Base-by-base conservation (phyloP, 2,888 invertebrate genomes). In the Latrodectus hesperus region DNA sequence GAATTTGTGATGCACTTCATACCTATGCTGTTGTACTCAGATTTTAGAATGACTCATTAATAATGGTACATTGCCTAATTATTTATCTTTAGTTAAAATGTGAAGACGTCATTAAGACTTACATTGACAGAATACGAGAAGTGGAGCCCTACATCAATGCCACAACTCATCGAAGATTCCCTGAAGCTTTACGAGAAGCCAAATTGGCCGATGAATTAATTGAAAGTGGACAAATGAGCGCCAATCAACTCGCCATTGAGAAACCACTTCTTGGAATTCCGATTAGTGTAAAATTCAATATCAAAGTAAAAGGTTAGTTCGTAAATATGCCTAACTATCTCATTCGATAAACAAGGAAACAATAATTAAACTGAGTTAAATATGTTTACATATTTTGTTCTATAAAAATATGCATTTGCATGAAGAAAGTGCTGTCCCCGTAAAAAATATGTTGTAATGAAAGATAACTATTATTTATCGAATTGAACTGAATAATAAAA, bases 241-340 rank as follows among this genome's bases (percentile, higher is more conserved):
- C 95, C 49, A 93, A 94, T 84, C 94, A 94, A 38, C 95, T 89
- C 10, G 78, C 68, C 11, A 49, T 78, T 22, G 60, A 95, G 77
- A 95, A 95, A 91, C 98, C 98, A 0, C 95, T 97, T 90, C 93
- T 98, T 52, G 98, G 98, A 4, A 96, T 98, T 11, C 98, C 98
- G 3, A 96, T 98, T 91, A 96, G 97, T 16, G 96, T 96, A 0
- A 98, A 98, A 93, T 98, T 97, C 92, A 95, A 96, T 90, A 95
- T 97, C 90, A 94, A 94, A 22, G 95, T 97, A 16, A 95, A 95
- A 94, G 96, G 97, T 91, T 93, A 90, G 90, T 52, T 60, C n/a
- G 6, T 60, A 60, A 10, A 6, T 60, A 16, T 60, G 10, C 5
- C 5, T 38, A 38, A 38, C 4, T 38, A 4, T 38, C 5, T 38